Evolutionary conservation across 2,113 vertebrate genomes (phyloP).

Genomic region (Pelmatolapia mariae): DNA sequence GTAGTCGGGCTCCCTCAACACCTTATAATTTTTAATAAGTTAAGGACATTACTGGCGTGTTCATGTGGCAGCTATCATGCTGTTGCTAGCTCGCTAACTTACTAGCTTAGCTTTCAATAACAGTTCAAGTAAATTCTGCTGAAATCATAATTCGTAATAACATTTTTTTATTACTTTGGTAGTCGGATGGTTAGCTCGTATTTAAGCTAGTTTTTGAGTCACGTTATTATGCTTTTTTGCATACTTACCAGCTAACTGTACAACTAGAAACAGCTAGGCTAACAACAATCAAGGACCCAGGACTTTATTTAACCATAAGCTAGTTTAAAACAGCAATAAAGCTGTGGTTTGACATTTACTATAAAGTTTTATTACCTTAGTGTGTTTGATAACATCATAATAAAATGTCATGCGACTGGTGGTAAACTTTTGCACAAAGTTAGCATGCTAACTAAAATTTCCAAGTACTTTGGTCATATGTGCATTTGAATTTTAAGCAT

Average conservation of each 20-base stretch:
- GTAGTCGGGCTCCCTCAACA: background rate
- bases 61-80: background rate
- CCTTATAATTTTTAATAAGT: rapidly evolving
- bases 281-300: background rate
- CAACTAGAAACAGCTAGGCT: background rate
- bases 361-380: background rate
- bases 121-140: background rate
- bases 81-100: constrained; percentile 2
- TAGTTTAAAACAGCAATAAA: background rate
- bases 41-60: background rate
- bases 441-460: background rate
- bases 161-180: background rate
- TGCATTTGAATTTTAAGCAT: background rate
- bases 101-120: background rate
- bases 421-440: background rate
- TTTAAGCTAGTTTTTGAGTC: rapidly evolving
- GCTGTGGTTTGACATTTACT: background rate
- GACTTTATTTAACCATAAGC: background rate
- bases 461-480: background rate
- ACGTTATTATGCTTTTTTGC: rapidly evolving
- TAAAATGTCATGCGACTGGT: background rate
- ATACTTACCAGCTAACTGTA: background rate
- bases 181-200: rapidly evolving
- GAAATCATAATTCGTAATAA: rapidly evolving
- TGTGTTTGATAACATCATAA: background rate